Evolutionary conservation across 1,140 invertebrate species (phyloP), one percentile per base, ranked within the genome.

Genomic region (Pollicipes pollicipes): DNA sequence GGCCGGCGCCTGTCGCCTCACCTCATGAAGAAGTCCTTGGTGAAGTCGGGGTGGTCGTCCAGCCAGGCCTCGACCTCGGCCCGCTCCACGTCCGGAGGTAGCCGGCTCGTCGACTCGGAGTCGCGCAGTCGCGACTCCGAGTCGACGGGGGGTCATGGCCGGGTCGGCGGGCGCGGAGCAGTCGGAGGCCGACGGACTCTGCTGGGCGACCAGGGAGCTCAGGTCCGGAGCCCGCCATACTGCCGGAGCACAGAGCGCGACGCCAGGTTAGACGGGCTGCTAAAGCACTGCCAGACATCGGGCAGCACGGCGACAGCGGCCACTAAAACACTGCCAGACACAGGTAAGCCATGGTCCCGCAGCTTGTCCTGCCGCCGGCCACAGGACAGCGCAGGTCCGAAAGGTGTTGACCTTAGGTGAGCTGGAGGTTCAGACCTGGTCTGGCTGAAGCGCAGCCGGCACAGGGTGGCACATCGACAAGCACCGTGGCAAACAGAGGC

Each of bases 41-140:
- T 88, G 80, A 97, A 97, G 78, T 94, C 90, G 71, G 90, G 92
- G 82, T 97, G 93, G 78, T 96, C 93, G 81, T 97, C 94, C 68
- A 97, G 85, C 94, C 94, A 97, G 72, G 91, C 85, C 80, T 94
- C 90, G 80, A 93, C 90, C 66, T 87, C 84, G 24, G 90, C 88
- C 78, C 89, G 90, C 79, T 93, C 89, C 37, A 88, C 85, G 80
- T 92, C 88, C 17, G 45, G 13, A 2, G 45, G 45, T 21, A 58
- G 45, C 24, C 45, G 45, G 2, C 45, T 58, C 45, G 45, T 3
- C 45, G 45, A 3, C 45, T 24, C 45, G 45, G 2, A 58, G 45
- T 10, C 45, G 45, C 8, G 45, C 21, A 13, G 45, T 24, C 2
- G 6, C 6, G 10, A 58, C 13, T 6, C 2, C 45, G 45, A 13